Base-by-base conservation (phyloP, 1,140 invertebrate genomes). In the Cryptotermes secundus region DNA sequence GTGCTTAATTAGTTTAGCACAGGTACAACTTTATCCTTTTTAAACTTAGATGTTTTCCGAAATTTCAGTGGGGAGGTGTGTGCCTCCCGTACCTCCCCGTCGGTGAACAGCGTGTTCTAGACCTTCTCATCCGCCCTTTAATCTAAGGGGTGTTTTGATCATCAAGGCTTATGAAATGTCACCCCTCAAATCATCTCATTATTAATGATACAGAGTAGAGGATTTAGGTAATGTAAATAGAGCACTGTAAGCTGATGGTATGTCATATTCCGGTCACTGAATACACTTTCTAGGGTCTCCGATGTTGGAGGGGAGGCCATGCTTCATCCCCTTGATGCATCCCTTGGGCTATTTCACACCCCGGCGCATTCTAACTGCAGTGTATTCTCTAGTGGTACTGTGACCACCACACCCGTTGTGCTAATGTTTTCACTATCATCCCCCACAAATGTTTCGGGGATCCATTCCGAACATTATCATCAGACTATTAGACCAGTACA, bases 321-420 rank as follows among this genome's bases (percentile, higher is more conserved):
- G 59, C 59, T 72, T 72, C 59, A 31, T 72, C n/a, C 59, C 59
- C 59, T 72, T 72, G 59, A n/a, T 72, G 59, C 59, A 72, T 72
- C 59, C 59, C 59, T 31, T 72, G 26, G 59, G 59, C 59, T 72
- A 72, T 72, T 72, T 72, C 59, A 72, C 59, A 72, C 59, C 59
- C 59, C 59, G 59, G n/a, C n/a, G 59, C 59, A 72, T 31, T 72
- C 26, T 26, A 72, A 72, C 59, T 72, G 59, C 26, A 31, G 0
- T 10, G 26, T 72, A 72, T 12, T 72, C 59, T 72, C 59, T 72
- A 72, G 59, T 72, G 53, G 53, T 59, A 59, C 53, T 19, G 19
- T n/a, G 26, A n/a, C 12, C n/a, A 31, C n/a, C 59, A 31, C 59
- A 72, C 59, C 59, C 59, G 59, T 72, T 72, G 59, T 72, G 59